Evolutionary conservation across 2,797 vertebrate species (phyloP), one percentile per base, ranked within the genome.

Genomic region (Coendou prehensilis): DNA sequence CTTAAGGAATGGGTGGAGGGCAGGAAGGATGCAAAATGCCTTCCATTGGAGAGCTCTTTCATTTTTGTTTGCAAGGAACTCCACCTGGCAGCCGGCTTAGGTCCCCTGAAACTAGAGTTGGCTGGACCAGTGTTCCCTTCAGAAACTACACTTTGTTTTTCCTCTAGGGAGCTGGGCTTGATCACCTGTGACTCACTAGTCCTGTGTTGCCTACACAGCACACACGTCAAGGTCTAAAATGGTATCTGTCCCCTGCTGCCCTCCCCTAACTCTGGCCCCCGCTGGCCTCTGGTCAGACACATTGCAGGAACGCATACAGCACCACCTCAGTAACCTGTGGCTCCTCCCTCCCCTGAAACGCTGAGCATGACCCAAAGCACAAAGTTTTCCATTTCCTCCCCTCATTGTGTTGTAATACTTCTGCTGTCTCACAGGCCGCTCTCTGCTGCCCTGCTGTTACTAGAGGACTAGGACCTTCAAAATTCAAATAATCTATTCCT

Each of bases 151-250:
- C 52, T 78, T 96, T 96, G 93, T 96, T 98, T 97, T 97, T 71
- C 92, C 89, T 96, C 75, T 69, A 61, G 90, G 90, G 92, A 96
- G 64, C 87, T 61, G 69, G 92, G 93, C 92, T 84, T 75, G 87
- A 6, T 96, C 94, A 96, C 93, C 95, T 97, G 96, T 98, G 98
- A 98, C 97, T 97, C 90, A 96, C 85, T 45, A 10, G 90, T 94
- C 93, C 96, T 93, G 79, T 94, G 98, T 94, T 97, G 92, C 94
- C 96, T 94, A 97, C 91, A 98, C 64, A 96, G 83, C 64, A 63
- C 89, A 69, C 94, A 94, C 45, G 11, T 96, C 97, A 97, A 96
- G 89, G 92, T 83, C 96, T 95, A 82, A 93, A 96, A 91, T 67
- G 97, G 96, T 79, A 93, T 93, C 52, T 75, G 79, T 56, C 73